Base-by-base conservation (phyloP, 1,140 invertebrate genomes). In the Venturia canescens region DNA sequence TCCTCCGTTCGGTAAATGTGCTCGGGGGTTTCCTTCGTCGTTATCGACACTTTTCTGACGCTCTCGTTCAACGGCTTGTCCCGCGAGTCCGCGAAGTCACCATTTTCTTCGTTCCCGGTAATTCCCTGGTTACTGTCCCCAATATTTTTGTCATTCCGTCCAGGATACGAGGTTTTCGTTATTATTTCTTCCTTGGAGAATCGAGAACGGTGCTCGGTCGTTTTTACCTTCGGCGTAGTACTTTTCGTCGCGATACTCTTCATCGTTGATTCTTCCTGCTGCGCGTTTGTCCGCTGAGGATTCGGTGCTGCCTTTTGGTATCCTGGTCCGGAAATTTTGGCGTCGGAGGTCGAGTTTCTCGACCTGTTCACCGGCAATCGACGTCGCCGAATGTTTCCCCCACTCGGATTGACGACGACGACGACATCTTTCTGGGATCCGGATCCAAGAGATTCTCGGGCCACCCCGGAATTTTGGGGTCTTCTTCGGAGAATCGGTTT, bases 181-280 rank as follows among this genome's bases (percentile, higher is more conserved):
- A 88, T 82, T 1, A 87, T 87, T 26, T 87, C 83, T 80, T 88
- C 84, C 34, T 88, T 88, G 0, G 87, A 85, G 4, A 88, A 80
- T 34, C 83, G 82, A 0, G 86, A 87, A 27, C 74, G 79, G n/a
- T 86, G 87, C 34, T 85, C 87, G 16, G 87, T 21, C 6, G 83
- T 86, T 82, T 77, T 80, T 16, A 31, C 83, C 23, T 84, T 84
- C 3, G 86, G 83, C 5, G 76, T 84, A 6, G 83, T 79, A 11
- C n/a, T 77, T 60, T 60, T 31, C 13, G 44, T 31, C 1, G 27
- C 66, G 13, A 34, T 26, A 11, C 71, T 75, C 16, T 23, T 48
- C 16, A 76, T 26, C 9, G 11, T 77, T 29, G 70, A 77, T 34
- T 29, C 26, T 66, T 53, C 53, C 60, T 16, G 15, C 5, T 26